Percentiles rank a stretch among this genome's conserved stretches.
phyloP scores from a whole-genome alignment of 2,888 invertebrate species.

The Gortyna flavago region DNA sequence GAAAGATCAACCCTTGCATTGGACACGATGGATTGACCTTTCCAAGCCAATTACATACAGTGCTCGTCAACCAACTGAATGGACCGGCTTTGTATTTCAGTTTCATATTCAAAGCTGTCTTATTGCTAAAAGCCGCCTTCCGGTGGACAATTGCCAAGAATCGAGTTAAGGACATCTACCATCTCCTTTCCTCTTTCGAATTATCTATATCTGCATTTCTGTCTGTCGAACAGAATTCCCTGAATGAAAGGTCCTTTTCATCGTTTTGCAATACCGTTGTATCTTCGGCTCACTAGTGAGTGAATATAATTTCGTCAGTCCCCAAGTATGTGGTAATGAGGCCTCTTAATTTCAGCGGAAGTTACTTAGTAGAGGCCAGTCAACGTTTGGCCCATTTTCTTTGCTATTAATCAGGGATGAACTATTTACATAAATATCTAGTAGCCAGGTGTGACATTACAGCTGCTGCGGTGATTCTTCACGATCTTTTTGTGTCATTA shows the following conservation, averaged over 20 bases:
- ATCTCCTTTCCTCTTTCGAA: constrained; percentile 68
- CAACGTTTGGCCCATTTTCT: constrained; percentile 64
- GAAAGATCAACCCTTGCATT: constrained; percentile 57
- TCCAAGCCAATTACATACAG: constrained; percentile 80
- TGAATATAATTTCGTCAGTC: constrained; percentile 85
- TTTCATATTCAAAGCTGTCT: constrained; percentile 81
- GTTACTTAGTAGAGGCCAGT: constrained; percentile 58
- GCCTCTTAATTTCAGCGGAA: constrained; percentile 67
- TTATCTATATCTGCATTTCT: constrained; percentile 73
- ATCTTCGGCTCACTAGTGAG: constrained; percentile 84
- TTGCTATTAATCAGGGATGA: constrained; percentile 60
- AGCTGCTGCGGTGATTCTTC: constrained; percentile 48
- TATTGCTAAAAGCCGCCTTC: constrained; percentile 87
- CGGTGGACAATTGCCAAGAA: constrained; percentile 90
- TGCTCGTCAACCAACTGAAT: constrained; percentile 81
- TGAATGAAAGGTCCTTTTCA: constrained; percentile 86
- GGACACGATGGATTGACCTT: constrained; percentile 73
- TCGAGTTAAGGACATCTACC: constrained; percentile 78
- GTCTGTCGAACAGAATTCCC: constrained; percentile 80
- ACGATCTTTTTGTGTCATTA: constrained; percentile 53
- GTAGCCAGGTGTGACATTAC: constrained; percentile 57
- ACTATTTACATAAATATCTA: constrained; percentile 56
- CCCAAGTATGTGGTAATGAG: constrained; percentile 77
- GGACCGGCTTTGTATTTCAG: constrained; percentile 86
- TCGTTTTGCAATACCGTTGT: constrained; percentile 87